Base-by-base conservation (phyloP, 2,797 vertebrate genomes). In the Sebastes alutus region DNA sequence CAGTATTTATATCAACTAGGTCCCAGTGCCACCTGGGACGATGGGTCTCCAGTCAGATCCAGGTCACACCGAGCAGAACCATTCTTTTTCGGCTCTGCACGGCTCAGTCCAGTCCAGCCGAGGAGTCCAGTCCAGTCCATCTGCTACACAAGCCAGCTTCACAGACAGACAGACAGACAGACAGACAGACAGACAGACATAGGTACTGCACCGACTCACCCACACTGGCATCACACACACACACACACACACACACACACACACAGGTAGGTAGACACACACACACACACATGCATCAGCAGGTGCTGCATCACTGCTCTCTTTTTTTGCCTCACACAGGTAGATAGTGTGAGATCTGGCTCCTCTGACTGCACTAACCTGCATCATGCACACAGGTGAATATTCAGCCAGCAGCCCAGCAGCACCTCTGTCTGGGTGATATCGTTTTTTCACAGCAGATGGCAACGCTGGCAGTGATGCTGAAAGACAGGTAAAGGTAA, bases 1-100 rank as follows among this genome's bases (percentile, higher is more conserved):
- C 85, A 90, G 91, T 96, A 96, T 96, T 96, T 96, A 95, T 96
- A 96, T 95, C 93, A 96, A 94, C 94, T 96, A 96, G 96, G 96
- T 96, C 94, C 95, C 86, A 82, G 77, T 85, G 94, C 94, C 95
- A 95, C 96, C 95, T 94, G 95, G 95, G 96, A 96, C 94, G 95
- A 92, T 89, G 92, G 91, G 91, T 92, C 90, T 91, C 85, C 85
- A 91, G 91, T 94, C 92, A 92, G 90, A 93, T 94, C 93, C 94
- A 96, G 95, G 94, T 93, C 94, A 94, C 80, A 92, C 83, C 72
- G 58, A 85, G 84, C 84, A 80, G 88, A 93, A 94, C 91, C 84
- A 64, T 67, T 91, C 87, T 70, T 62, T 70, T 62, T 52, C 38
- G 16, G 77, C 86, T 87, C 82, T 68, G 80, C 65, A 7, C 8